phyloP scores from a whole-genome alignment of 2,888 invertebrate genomes.

The Chesias legatella region DNA sequence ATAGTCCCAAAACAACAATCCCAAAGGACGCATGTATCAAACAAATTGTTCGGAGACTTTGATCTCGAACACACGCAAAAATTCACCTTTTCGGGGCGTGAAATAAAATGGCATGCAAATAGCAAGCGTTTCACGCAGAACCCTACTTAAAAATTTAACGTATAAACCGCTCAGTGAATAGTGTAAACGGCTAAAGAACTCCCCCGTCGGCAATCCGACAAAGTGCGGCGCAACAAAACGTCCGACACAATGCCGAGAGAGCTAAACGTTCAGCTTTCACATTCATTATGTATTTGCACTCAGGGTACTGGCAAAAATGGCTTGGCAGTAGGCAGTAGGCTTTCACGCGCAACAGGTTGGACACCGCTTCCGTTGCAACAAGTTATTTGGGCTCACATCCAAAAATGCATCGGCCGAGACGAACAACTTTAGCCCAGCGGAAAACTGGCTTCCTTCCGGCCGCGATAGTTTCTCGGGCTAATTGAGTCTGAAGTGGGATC shows the following conservation, averaged over 20 bases:
- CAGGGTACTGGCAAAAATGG: slow-evolving; percentile 67
- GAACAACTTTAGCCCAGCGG: slow-evolving; percentile 50
- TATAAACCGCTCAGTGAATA: slow-evolving; percentile 36
- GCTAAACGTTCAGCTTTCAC: slow-evolving; percentile 58
- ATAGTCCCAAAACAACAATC: slow-evolving; percentile 21
- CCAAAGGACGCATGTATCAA: slow-evolving; percentile 17
- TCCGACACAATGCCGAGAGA: slow-evolving; percentile 52
- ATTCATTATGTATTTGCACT: slow-evolving; percentile 76
- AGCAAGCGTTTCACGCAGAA: slow-evolving; percentile 24
- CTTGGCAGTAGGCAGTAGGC: slow-evolving; percentile 51
- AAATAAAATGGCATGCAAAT: slow-evolving; percentile 29
- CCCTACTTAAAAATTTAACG: slow-evolving; percentile 34
- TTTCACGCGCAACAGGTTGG: slow-evolving; percentile 66
- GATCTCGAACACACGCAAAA: slow-evolving; percentile 13
- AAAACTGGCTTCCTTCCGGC: slow-evolving; percentile 47
- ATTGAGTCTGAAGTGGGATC: slow-evolving; percentile 30
- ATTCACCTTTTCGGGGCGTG: slow-evolving; percentile 18
- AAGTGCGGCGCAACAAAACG: slow-evolving; percentile 47
- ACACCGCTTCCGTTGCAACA: slow-evolving; percentile 65
- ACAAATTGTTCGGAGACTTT: slow-evolving; percentile 16
- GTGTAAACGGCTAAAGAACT: slow-evolving; percentile 49
- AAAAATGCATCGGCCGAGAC: slow-evolving; percentile 75
- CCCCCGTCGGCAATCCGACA: slow-evolving; percentile 47
- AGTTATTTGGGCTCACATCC: slow-evolving; percentile 77
- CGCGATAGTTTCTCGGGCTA: slow-evolving; percentile 42